Base-by-base conservation (phyloP, 2,888 invertebrate genomes). In the Apodemia mormo region DNA sequence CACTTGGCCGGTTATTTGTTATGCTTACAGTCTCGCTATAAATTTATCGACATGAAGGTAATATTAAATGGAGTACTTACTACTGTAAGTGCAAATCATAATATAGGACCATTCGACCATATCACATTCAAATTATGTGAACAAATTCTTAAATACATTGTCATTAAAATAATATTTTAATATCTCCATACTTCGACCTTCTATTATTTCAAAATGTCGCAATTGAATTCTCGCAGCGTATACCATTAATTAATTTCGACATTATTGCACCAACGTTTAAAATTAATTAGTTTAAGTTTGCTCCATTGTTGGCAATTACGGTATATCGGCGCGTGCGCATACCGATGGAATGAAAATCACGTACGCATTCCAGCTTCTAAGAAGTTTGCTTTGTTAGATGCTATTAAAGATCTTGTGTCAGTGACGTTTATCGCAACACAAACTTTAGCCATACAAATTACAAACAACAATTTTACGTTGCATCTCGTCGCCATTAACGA, bases 381-480 rank as follows among this genome's bases (percentile, higher is more conserved):
- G 64, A 64, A 64, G 64, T 37, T 64, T 37, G 64, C 14, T 64
- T 64, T 64, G 64, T 64, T 64, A n/a, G 64, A 64, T 64, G 64
- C 64, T 33, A 64, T 64, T 33, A 64, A 22, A 14, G 64, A 64
- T 64, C 64, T 33, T 14, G 22, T 54, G 54, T 64, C 64, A 33
- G 14, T 64, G 64, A 64, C 64, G 64, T 64, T 37, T 64, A 14
- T 30, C 29, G 64, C 37, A 64, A 64, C 64, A 37, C 14, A 64
- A 64, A 33, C 33, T 64, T 30, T 33, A 30, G 61, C 61, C 33
- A 30, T 61, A 61, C 61, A 33, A 33, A 61, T 61, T 14, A 33
- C 61, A 30, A 29, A 52, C 52, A 29, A 52, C 52, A 52, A n/a
- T 52, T 7, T 52, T n/a, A n/a, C n/a, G 52, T 52, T 52, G 45